A percentile compares a stretch with the other conserved stretches of the same genome.
Conservation (phyloP, 2,113 vertebrate genomes). For the Coryphaenoides rupestris region DNA sequence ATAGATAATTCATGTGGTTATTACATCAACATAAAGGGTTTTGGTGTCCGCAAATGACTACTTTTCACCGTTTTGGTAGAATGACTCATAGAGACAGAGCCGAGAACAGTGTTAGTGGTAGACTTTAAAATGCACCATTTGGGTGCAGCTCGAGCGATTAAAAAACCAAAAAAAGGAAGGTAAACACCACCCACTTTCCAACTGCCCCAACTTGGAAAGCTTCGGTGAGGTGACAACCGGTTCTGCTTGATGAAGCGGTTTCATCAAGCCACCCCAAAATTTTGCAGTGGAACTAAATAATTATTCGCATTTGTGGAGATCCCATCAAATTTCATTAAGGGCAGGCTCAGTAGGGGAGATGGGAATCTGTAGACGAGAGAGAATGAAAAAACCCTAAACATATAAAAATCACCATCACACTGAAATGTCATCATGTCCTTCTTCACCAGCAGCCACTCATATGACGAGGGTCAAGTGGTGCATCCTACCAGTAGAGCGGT, state of each 20-base stretch:
- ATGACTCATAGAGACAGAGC: too few relatives aligned
- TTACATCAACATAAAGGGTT: too few relatives aligned
- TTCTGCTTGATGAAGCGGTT: slow-evolving; percentile 6
- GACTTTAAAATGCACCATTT: too few relatives aligned
- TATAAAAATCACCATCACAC: background rate
- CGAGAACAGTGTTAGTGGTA: too few relatives aligned
- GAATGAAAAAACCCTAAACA: background rate
- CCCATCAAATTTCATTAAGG: slow-evolving; percentile 31
- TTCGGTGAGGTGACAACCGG: background rate
- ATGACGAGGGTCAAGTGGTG: background rate
- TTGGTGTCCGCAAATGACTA: too few relatives aligned
- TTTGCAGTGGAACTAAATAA: slow-evolving; percentile 5
- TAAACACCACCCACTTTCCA: too few relatives aligned
- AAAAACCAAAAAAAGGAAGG: too few relatives aligned
- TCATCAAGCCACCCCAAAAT: background rate
- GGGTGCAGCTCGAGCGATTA: too few relatives aligned
- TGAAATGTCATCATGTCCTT: background rate
- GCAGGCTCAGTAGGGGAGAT: background rate
- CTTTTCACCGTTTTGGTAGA: too few relatives aligned
- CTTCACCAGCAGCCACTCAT: background rate
- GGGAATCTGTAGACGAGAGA: background rate
- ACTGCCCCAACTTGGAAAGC: too few relatives aligned
- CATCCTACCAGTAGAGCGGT: slow-evolving; percentile 3
- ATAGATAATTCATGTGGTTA: too few relatives aligned
- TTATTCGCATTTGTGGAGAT: too few relatives aligned